Conservation (phyloP, 2,113 vertebrate species). For the Siphamia tubifer region DNA sequence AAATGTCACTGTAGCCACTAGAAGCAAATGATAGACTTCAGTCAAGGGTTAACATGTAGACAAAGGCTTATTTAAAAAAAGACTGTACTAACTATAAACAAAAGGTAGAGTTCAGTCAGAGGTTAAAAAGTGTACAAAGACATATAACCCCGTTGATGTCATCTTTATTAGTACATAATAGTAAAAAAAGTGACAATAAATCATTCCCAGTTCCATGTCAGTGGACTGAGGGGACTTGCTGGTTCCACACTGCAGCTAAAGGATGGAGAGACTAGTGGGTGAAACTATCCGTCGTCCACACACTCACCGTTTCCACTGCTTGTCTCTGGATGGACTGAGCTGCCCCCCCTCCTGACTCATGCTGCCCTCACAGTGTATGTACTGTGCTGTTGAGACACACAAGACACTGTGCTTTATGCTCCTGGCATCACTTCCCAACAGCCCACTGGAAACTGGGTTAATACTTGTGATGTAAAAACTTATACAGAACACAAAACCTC, state of each 20-base stretch:
- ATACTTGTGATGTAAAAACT: not conserved
- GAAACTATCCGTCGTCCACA: slow-evolving; percentile 18
- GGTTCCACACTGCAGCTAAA: slow-evolving; percentile 85
- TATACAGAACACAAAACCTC: not conserved
- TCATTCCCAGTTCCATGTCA: too few species aligned
- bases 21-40: too few species aligned
- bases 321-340: not conserved
- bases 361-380: not conserved
- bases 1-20: too few species aligned
- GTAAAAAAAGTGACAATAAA: too few species aligned
- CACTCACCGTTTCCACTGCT: not conserved
- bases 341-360: not conserved
- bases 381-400: not conserved
- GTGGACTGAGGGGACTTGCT: too few species aligned
- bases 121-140: too few species aligned
- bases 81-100: too few species aligned
- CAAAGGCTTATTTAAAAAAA: too few species aligned
- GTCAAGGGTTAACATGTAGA: too few species aligned
- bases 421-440: not conserved
- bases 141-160: too few species aligned
- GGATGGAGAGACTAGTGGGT: slow-evolving; percentile 84
- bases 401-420: not conserved
- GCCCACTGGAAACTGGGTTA: not conserved
- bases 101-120: too few species aligned
- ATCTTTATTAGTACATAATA: too few species aligned